These are phyloP conservation scores for Escarpia spicata DNA, from an alignment of 2,888 invertebrate genomes.

Conservation along the genomic window DNA sequence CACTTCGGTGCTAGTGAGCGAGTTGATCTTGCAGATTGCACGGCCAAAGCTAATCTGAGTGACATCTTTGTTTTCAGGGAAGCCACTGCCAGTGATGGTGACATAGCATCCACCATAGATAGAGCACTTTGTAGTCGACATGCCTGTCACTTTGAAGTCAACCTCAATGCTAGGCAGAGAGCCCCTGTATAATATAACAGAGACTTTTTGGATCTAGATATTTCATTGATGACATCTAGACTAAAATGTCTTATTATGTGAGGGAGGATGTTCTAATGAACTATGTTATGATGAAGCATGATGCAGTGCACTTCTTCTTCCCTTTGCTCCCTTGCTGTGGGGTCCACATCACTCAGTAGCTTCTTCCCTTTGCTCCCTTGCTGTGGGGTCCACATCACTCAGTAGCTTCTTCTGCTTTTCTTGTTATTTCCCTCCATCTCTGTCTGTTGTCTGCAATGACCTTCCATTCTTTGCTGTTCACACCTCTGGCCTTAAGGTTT, in stretches of 20 bases:
- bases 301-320: too few species aligned
- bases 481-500: too few species aligned
- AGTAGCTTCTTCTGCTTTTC: too few species aligned
- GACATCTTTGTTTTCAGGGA: neutral
- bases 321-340: too few species aligned
- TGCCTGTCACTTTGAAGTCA: neutral
- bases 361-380: too few species aligned
- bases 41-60: neutral
- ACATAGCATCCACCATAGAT: neutral
- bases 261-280: neutral
- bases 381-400: too few species aligned
- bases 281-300: neutral
- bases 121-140: conserved; percentile 4
- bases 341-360: too few species aligned
- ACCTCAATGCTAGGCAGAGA: neutral
- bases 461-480: too few species aligned
- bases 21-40: conserved; percentile 1
- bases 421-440: too few species aligned
- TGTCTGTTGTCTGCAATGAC: too few species aligned
- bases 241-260: neutral
- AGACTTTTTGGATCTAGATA: neutral
- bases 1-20: neutral
- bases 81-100: neutral
- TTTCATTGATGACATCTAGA: neutral
- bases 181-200: neutral